phyloP scores from a whole-genome alignment of 2,888 invertebrate genomes.

The Siphlonurus alternatus region DNA sequence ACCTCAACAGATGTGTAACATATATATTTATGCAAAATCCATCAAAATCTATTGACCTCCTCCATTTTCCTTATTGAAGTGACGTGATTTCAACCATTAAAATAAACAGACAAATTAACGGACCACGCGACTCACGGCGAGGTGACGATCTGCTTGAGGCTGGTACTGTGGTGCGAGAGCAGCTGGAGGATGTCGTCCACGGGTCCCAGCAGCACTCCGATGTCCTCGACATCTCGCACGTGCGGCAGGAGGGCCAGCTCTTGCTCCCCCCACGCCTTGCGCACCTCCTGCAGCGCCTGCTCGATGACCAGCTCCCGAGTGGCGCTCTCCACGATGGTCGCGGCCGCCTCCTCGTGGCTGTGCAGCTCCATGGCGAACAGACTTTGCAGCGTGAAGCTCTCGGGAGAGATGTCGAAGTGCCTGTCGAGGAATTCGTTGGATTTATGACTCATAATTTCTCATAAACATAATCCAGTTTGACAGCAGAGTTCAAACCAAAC shows the following conservation, averaged over 20 bases:
- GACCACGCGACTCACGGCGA: constrained; percentile 59
- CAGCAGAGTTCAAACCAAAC: too few species aligned
- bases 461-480: too few species aligned
- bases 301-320: constrained; percentile 85
- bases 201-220: constrained; percentile 64
- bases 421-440: too few species aligned
- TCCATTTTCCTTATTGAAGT: not conserved
- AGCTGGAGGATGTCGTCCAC: constrained; percentile 67
- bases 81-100: not conserved
- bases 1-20: too few species aligned
- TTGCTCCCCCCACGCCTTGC: constrained; percentile 32
- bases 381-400: constrained; percentile 77
- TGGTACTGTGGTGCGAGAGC: constrained; percentile 79
- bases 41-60: too few species aligned
- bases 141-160: constrained; percentile 78
- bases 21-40: too few species aligned
- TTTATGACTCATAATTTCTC: too few species aligned
- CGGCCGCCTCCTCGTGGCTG: constrained; percentile 60
- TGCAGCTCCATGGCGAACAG: constrained; percentile 88
- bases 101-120: too few species aligned
- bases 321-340: constrained; percentile 72
- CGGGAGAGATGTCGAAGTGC: constrained; percentile 72
- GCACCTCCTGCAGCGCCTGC: constrained; percentile 66
- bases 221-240: constrained; percentile 46
- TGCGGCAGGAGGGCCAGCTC: constrained; percentile 28